Percentiles rank a stretch among this genome's conserved stretches.
Conservation (phyloP, 2,888 invertebrate genomes). For the Metacarcinus magister region DNA sequence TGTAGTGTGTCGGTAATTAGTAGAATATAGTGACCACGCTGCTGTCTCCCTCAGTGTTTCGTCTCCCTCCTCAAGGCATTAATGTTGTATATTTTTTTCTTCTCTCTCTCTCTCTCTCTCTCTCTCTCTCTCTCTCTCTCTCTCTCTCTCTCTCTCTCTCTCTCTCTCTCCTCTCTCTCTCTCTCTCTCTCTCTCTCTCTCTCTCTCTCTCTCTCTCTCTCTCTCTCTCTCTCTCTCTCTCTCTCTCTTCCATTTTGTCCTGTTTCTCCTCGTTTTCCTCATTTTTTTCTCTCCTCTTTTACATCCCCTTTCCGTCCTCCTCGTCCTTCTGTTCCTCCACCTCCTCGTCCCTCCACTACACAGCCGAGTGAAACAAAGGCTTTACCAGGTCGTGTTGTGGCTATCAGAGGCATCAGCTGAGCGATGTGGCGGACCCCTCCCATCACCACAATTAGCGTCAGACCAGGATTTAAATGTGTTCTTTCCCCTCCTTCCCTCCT, state of each 20-base stretch:
- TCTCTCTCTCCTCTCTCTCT: slow-evolving; percentile 45
- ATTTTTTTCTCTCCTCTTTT: neutral
- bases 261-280: neutral
- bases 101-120: neutral
- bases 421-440: slow-evolving; percentile 48
- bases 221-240: neutral
- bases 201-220: neutral
- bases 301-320: neutral
- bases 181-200: neutral
- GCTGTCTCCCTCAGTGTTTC: too few species aligned
- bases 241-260: neutral
- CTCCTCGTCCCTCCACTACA: neutral
- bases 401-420: slow-evolving; percentile 34
- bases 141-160: slow-evolving; percentile 49
- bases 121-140: slow-evolving; percentile 58
- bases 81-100: neutral
- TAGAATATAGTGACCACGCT: too few species aligned
- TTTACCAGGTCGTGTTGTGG: slow-evolving; percentile 28
- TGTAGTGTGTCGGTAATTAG: too few species aligned
- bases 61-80: too few species aligned
- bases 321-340: neutral
- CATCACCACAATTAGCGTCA: slow-evolving; percentile 58
- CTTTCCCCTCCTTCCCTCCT: neutral
- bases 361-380: slow-evolving; percentile 14
- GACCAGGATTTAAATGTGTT: slow-evolving; percentile 56